A percentile compares a stretch with the other conserved stretches of the same genome.
Evolutionary conservation across 2,797 vertebrate species (phyloP).

Genomic region (Poeciliopsis paucimaculata): DNA sequence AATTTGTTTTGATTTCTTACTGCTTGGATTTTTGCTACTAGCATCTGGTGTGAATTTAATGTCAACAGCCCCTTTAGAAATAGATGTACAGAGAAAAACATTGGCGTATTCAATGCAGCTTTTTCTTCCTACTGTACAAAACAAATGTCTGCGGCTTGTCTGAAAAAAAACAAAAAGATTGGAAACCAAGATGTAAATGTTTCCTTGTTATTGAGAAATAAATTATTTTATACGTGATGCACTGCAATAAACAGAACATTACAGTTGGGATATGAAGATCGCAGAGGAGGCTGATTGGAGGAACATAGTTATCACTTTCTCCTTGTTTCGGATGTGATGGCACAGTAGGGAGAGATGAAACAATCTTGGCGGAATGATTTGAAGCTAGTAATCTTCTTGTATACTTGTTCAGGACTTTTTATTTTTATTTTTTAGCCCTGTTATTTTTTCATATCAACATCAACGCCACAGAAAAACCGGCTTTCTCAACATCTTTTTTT

Average conservation of each 20-base stretch:
- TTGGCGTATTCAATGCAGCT: not conserved
- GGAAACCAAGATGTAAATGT: slow-evolving; percentile 20
- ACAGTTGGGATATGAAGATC: slow-evolving; percentile 35
- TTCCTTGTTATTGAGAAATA: slow-evolving; percentile 23
- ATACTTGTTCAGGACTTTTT: slow-evolving; percentile 35
- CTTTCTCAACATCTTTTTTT: slow-evolving; percentile 27
- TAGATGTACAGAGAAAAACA: not conserved
- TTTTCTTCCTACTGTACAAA: slow-evolving; percentile 1
- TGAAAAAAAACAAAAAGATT: slow-evolving; percentile 6
- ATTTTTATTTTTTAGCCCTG: slow-evolving; percentile 47
- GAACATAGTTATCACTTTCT: slow-evolving; percentile 58
- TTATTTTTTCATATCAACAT: slow-evolving; percentile 55
- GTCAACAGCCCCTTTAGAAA: not conserved
- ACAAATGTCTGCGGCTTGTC: slow-evolving; percentile 22
- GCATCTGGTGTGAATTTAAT: not conserved
- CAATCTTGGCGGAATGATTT: slow-evolving; percentile 50
- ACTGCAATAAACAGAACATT: slow-evolving; percentile 41
- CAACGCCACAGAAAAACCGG: slow-evolving; percentile 46
- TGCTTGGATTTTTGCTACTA: not conserved
- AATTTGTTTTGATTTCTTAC: not conserved
- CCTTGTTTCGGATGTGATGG: slow-evolving; percentile 61
- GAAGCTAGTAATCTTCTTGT: slow-evolving; percentile 55
- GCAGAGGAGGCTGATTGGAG: slow-evolving; percentile 58
- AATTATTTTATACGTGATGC: slow-evolving; percentile 38
- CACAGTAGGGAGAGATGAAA: slow-evolving; percentile 65